Base-by-base conservation (phyloP, 2,888 invertebrate genomes). In the Iselma pallidipennis region DNA sequence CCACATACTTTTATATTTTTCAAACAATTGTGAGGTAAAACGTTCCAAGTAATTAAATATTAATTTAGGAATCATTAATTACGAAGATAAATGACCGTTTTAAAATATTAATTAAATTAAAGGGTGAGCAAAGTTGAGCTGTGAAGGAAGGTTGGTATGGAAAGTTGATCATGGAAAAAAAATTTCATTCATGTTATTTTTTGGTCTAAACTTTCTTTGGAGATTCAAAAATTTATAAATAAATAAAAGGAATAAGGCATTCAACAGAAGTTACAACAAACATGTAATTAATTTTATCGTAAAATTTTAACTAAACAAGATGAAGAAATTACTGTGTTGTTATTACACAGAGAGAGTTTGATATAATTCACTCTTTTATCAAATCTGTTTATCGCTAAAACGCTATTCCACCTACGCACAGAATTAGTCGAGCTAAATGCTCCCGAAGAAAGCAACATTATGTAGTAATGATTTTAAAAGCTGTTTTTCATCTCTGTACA, bases 1-100 rank as follows among this genome's bases (percentile, higher is more conserved):
- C n/a, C n/a, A 7, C 19, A 12, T 45, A 2, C 16, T 1, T 21
- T 2, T 21, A 37, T 19, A 28, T 37, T 51, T 21, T 26, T 31
- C 2, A 16, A 49, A 49, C 49, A 25, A 21, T 51, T n/a, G 29
- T 31, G 59, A 70, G 72, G 72, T 67, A 72, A 70, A 72, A 68
- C 69, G 75, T 73, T 74, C 71, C 71, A 68, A 66, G 75, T 75
- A 76, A 77, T 78, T 78, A 77, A 76, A 77, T 77, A 78, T 77
- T 78, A 78, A 78, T 78, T 78, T 76, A 67, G 69, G 72, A 73
- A 73, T 75, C 78, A 77, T 78, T 76, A 77, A 78, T 78, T 77
- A 76, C 67, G 69, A 78, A 77, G 78, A 78, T 78, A 74, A 77
- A 78, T 77, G 76, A 74, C 75, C 74, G 72, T 71, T 59, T 74